Evolutionary conservation across 1,140 invertebrate species (phyloP).

Genomic region (Nasonia giraulti): DNA sequence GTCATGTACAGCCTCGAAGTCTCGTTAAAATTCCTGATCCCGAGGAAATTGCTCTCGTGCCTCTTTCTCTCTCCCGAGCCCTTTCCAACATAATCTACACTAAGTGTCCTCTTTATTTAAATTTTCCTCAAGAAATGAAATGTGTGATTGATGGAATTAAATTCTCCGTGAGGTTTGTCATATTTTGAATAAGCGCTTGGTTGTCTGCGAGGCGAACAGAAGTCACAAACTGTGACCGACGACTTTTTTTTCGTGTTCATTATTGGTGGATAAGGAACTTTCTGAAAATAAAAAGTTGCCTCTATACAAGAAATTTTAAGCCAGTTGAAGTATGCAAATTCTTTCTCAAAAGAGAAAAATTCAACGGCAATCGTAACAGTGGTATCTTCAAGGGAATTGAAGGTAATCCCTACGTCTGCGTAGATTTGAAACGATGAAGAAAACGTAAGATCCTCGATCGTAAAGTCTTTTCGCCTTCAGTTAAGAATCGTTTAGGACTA

Average conservation of each 20-base stretch:
- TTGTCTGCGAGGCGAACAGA: no score
- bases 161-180: not conserved
- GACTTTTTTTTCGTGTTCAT: no score
- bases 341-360: not conserved
- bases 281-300: no score
- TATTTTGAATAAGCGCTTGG: no score
- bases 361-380: not conserved
- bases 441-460: constrained; percentile 3
- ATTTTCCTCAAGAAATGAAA: not conserved
- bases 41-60: constrained; percentile 16
- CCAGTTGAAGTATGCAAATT: no score
- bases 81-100: not conserved
- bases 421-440: constrained; percentile 9
- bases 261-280: no score
- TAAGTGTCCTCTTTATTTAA: not conserved
- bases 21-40: constrained; percentile 32
- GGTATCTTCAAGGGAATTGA: not conserved
- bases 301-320: no score
- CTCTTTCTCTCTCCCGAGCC: not conserved
- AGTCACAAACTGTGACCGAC: no score
- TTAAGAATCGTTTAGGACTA: constrained; percentile 29
- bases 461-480: constrained; percentile 21
- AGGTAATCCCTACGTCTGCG: not conserved
- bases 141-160: not conserved
- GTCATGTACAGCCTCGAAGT: not conserved